A percentile compares a stretch with the other conserved stretches of the same genome.
phyloP scores from a whole-genome alignment of 1,140 invertebrate genomes.

The Formica exsecta region DNA sequence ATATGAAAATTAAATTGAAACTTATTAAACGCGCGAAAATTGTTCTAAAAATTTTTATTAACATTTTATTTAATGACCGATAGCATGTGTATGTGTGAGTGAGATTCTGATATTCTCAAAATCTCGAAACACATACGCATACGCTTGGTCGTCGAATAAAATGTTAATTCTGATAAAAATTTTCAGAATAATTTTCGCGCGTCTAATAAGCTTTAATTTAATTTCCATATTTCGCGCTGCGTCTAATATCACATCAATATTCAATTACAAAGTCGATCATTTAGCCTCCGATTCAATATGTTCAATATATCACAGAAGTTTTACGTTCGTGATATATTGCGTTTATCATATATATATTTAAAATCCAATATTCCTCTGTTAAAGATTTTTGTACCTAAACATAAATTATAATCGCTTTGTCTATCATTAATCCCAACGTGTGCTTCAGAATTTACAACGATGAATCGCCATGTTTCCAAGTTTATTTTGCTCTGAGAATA shows the following conservation, averaged over 20 bases:
- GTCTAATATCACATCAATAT: slow-evolving; percentile 12
- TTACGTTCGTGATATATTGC: slow-evolving; percentile 8
- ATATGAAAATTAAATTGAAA: slow-evolving; percentile 10
- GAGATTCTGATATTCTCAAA: not conserved
- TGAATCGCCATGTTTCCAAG: not conserved
- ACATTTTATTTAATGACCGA: not conserved
- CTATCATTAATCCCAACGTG: not conserved
- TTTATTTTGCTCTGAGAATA: not conserved
- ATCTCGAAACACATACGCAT: not conserved
- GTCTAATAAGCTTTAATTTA: not conserved
- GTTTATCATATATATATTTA: not conserved
- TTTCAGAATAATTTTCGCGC: not conserved
- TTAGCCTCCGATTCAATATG: slow-evolving; percentile 19
- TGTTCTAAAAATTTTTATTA: not conserved
- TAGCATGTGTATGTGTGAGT: no score
- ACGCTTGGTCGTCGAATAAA: not conserved
- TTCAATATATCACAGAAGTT: not conserved
- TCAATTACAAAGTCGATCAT: slow-evolving; percentile 1
- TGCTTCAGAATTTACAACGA: slow-evolving; percentile 10
- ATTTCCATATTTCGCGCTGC: not conserved
- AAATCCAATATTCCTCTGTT: slow-evolving; percentile 36
- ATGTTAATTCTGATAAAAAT: not conserved
- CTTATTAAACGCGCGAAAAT: no score
- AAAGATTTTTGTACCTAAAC: not conserved
- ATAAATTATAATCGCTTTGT: slow-evolving; percentile 24